Evolutionary conservation across 1,140 invertebrate genomes (phyloP), one percentile per base, ranked within the genome.

Genomic region (Acyrthosiphon pisum): DNA sequence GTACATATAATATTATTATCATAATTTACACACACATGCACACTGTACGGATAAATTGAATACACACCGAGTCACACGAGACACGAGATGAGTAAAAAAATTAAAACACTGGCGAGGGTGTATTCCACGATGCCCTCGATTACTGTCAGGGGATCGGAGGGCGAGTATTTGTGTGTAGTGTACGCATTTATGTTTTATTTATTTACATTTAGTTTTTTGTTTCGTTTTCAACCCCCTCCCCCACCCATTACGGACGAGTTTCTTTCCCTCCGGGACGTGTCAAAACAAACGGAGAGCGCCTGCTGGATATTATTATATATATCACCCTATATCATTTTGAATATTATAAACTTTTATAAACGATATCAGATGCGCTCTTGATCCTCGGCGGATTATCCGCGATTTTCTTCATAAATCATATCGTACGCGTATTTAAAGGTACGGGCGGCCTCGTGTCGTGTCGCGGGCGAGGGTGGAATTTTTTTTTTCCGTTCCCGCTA

Each of bases 401-500:
- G 91, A 92, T 92, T 92, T 92, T 92, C 91, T 92, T 92, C 91
- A 92, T 92, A 92, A 92, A 92, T 92, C 91, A 92, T 48, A 92
- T 9, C 46, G 14, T 20, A 53, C 22, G n/a, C 48, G 48, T 22
- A n/a, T n/a, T 84, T 41, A 22, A 20, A 68, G 8, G 23, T 35
- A 76, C 56, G 30, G 44, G 18, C 53, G 37, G 37, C 11, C 37
- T 37, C 37, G 83, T 44, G 23, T 44, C 6, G 23, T 35, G 44
- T 60, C 30, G 44, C 90, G 90, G 68, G 7, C 91, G 91, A 92
- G 91, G 91, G 91, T 50, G 91, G 90, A 91, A 83, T 91, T 91
- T 81, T 44, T 81, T 44, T 76, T 81, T 91, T 91, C 81, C 26
- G 37, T 44, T 44, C 11, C 53, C 90, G 4, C 60, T 30, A 6